Conservation (phyloP, 2,888 invertebrate genomes). For the Drosophila kanekoi region DNA sequence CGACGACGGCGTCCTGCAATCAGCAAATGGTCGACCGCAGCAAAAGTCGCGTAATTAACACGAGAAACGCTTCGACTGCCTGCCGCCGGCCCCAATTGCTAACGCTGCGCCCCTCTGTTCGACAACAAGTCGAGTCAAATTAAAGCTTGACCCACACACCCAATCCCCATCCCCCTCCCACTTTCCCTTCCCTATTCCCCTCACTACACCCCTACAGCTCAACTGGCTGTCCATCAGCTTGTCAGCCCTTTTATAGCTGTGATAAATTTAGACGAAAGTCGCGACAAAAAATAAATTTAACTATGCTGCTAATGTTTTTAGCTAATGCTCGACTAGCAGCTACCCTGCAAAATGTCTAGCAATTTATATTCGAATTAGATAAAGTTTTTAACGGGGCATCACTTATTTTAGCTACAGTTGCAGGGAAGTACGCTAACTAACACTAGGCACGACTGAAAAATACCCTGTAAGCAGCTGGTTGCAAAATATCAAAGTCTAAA, state of each 20-base stretch:
- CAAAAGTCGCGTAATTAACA: conserved; percentile 79
- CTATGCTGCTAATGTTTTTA: too few relatives aligned
- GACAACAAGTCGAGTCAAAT: conserved; percentile 21
- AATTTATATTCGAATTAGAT: background rate
- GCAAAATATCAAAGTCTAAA: background rate
- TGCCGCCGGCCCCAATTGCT: background rate
- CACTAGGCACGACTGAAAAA: background rate
- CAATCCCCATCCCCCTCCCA: background rate
- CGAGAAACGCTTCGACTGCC: conserved; percentile 36
- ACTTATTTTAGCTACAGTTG: too few relatives aligned
- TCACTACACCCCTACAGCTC: background rate
- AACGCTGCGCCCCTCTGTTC: too few relatives aligned
- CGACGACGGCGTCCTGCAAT: conserved; percentile 53
- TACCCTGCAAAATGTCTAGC: background rate
- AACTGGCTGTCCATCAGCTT: conserved; percentile 12
- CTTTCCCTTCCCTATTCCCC: too few relatives aligned
- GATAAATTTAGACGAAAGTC: conserved; percentile 50
- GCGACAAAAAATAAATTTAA: conserved; percentile 8
- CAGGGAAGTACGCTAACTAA: too few relatives aligned
- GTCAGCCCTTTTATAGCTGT: conserved; percentile 38
- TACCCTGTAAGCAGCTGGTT: background rate
- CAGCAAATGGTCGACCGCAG: conserved; percentile 77
- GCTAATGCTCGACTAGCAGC: background rate
- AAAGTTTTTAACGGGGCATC: too few relatives aligned
- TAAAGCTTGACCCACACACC: conserved; percentile 16